Percentiles rank a stretch among this genome's conserved stretches.
These are phyloP conservation scores for Colaptes auratus DNA, from an alignment of 2,113 vertebrate species.

Conservation along the genomic window DNA sequence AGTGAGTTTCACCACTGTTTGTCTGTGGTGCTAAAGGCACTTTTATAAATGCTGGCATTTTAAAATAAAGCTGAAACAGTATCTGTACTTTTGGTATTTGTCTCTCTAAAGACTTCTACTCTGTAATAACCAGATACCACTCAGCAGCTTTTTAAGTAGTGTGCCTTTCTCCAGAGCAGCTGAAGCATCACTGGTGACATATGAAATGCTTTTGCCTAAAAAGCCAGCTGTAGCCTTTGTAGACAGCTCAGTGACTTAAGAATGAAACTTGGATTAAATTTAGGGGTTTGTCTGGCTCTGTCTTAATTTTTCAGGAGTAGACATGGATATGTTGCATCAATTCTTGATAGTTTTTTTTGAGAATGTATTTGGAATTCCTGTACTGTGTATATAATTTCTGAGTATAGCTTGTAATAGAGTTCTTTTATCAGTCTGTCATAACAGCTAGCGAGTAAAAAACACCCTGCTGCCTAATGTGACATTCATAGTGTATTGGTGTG, in stretches of 20 bases:
- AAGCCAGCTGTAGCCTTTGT: not conserved
- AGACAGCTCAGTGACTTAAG: not conserved
- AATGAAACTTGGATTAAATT: not conserved
- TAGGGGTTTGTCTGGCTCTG: not conserved
- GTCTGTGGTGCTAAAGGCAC: not conserved
- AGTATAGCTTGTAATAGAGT: not conserved
- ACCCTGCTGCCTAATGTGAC: not conserved
- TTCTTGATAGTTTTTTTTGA: not conserved
- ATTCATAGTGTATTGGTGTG: not conserved
- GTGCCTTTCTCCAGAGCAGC: not conserved
- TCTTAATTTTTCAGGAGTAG: not conserved
- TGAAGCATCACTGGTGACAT: not conserved
- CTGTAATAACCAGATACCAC: not conserved
- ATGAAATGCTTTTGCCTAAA: not conserved
- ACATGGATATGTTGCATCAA: rapidly evolving
- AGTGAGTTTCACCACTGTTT: not conserved
- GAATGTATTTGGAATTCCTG: not conserved
- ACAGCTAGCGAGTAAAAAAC: not conserved
- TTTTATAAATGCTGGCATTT: not conserved
- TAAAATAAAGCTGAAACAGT: not conserved
- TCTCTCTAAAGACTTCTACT: not conserved
- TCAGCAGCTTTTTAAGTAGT: not conserved
- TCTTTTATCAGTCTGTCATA: not conserved
- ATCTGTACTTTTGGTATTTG: not conserved
- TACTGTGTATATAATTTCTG: not conserved